These are phyloP conservation scores for Microtus agrestis DNA, from an alignment of 2,797 vertebrate genomes.

Conservation along the genomic window DNA sequence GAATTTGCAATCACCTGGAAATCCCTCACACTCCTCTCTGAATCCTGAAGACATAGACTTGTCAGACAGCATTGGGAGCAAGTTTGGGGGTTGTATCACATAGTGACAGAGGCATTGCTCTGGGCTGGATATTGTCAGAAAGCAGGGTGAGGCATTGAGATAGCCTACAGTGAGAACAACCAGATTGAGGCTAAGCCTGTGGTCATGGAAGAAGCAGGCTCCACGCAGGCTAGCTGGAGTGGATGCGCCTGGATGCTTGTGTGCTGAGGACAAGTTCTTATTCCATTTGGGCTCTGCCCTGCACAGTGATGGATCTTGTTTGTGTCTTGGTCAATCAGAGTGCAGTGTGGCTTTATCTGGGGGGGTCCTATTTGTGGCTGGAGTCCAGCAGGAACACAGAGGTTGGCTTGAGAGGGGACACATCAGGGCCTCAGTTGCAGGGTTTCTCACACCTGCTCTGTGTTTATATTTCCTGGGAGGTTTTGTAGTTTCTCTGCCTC, in stretches of 20 bases:
- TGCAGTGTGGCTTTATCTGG: neutral
- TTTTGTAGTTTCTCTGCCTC: neutral
- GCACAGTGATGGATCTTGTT: neutral
- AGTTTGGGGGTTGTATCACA: neutral
- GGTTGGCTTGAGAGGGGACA: fast-evolving
- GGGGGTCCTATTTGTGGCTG: neutral
- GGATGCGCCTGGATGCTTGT: neutral
- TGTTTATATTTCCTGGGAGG: neutral
- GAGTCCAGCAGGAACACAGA: neutral
- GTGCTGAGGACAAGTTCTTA: neutral
- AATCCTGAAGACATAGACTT: neutral
- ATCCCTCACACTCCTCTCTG: neutral
- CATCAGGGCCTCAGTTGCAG: neutral
- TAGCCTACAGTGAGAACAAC: neutral
- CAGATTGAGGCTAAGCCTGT: neutral
- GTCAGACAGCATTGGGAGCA: neutral
- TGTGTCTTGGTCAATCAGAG: neutral
- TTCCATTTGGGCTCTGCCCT: neutral
- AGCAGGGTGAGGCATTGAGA: neutral
- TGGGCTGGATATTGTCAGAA: neutral
- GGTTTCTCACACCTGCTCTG: neutral
- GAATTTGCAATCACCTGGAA: neutral
- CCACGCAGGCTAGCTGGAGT: fast-evolving
- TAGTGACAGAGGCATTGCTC: neutral
- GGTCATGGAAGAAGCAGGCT: neutral